Percentiles rank a stretch among this genome's conserved stretches.
Evolutionary conservation across 2,888 invertebrate species (phyloP).

Genomic region (Trachelus troglodyta): DNA sequence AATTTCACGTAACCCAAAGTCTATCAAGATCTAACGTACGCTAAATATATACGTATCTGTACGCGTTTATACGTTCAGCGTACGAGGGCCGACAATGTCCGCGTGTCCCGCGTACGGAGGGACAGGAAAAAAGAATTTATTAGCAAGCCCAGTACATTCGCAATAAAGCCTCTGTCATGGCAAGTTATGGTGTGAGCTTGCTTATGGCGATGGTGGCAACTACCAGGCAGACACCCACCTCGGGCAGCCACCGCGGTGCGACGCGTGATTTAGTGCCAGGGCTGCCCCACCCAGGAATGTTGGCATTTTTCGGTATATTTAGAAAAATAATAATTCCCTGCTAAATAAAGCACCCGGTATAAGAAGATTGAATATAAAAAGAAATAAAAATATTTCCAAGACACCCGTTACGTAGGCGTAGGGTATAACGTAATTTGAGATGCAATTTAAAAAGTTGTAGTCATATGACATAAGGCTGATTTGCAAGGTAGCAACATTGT

Average conservation of each 20-base stretch:
- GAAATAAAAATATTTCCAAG: too few relatives aligned
- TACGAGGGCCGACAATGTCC: conserved; percentile 40
- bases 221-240: conserved; percentile 53
- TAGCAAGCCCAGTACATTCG: conserved; percentile 56
- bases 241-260: conserved; percentile 31
- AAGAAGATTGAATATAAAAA: too few relatives aligned
- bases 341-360: too few relatives aligned
- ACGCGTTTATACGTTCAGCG: too few relatives aligned
- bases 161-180: conserved; percentile 61
- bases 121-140: conserved; percentile 53
- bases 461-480: too few relatives aligned
- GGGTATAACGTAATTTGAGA: too few relatives aligned
- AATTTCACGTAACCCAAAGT: too few relatives aligned
- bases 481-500: too few relatives aligned
- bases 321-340: conserved; percentile 39
- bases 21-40: too few relatives aligned
- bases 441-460: too few relatives aligned
- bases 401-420: too few relatives aligned
- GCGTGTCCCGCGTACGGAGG: conserved; percentile 28
- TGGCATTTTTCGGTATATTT: conserved; percentile 58
- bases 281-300: conserved; percentile 65
- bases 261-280: conserved; percentile 39
- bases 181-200: conserved; percentile 55
- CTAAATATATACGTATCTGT: too few relatives aligned
- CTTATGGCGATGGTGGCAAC: conserved; percentile 59